Evolutionary conservation across 1,140 invertebrate genomes (phyloP), one percentile per base, ranked within the genome.

Genomic region (Lordiphosa collinella): DNA sequence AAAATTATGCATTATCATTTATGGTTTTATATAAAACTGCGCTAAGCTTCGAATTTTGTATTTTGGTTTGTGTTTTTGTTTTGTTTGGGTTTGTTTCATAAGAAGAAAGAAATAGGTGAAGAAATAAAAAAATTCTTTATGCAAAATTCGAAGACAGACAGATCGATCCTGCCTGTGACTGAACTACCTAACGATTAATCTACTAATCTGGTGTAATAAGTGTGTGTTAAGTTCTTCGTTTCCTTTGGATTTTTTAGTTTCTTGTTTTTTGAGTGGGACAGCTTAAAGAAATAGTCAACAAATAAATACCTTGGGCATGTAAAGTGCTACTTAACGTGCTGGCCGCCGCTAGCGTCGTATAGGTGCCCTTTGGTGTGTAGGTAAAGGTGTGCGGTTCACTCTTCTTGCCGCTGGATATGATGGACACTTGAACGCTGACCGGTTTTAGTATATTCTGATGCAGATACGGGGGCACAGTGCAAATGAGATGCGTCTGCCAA

Each of bases 401-500:
- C 46, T 93, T 93, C 90, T 96, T 97, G 57, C 95, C 95, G 44
- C 94, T 95, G 47, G 96, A 97, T 5, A 95, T 91, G 18, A 97
- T 95, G 69, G 93, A 93, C 75, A 98, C 89, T 89, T 94, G 94
- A 14, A 95, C 93, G 54, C 89, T 89, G 18, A 96, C 92, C 9
- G 94, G 91, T 73, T 95, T 94, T 10, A 91, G 86, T 18, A 95
- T 91, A 70, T 90, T 87, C 25, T 90, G 89, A 55, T 92, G 91
- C 31, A 91, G 89, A 91, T 96, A 98, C 3, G 95, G 91, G 7
- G 97, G 97, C 41, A 98, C 93, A 40, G 93, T 93, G 90, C 96
- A 98, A 4, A 98, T 96, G 32, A 98, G 90, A 90, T 99, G 97
- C n/a, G 95, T 97, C 96, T 97, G 58, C 54, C 66, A 75, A 12